Evolutionary conservation across 2,888 invertebrate genomes (phyloP), one percentile per base, ranked within the genome.

Genomic region (Erebia palarica): DNA sequence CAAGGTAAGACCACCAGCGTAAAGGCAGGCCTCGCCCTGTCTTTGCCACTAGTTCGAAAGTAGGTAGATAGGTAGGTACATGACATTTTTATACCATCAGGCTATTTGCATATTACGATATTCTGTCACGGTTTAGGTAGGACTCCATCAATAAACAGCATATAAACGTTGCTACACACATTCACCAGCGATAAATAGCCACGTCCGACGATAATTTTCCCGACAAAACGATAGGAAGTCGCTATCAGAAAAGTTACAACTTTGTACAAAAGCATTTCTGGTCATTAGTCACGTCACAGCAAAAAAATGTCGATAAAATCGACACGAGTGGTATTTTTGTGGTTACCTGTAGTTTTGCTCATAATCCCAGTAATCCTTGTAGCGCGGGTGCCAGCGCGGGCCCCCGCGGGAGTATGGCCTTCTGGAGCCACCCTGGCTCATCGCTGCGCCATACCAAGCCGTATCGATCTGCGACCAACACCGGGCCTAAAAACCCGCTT

Each of bases 311-410:
- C 21, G 49, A 10, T 47, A n/a, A 53, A 10, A 3, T 3, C 16
- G 10, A 13, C 13, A 2, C n/a, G 18, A 7, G 14, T 63, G 18
- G 5, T 18, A 11, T 21, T 49, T 42, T 10, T 16, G 10, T 42
- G 70, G 57, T 21, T 73, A 87, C 92, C 92, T 93, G 82, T 92
- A 93, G 78, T 91, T 92, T 72, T 93, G 92, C 71, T 93, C 93
- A 85, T 91, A 92, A 77, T 92, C 93, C 92, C 92, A 93, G 82
- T 91, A 93, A 73, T 93, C 93, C 85, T 93, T 93, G 87, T 93
- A 93, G 69, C 92, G 91, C 80, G 92, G 91, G 83, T 92, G 92
- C 91, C 92, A 93, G 63, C 92, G 88, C 69, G 89, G 92, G 78
- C 92, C 92, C 81, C 92, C 92, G 79, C 92, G 92, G 75, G 92